phyloP scores from a whole-genome alignment of 2,797 vertebrate species.

The Fratercula arctica region DNA sequence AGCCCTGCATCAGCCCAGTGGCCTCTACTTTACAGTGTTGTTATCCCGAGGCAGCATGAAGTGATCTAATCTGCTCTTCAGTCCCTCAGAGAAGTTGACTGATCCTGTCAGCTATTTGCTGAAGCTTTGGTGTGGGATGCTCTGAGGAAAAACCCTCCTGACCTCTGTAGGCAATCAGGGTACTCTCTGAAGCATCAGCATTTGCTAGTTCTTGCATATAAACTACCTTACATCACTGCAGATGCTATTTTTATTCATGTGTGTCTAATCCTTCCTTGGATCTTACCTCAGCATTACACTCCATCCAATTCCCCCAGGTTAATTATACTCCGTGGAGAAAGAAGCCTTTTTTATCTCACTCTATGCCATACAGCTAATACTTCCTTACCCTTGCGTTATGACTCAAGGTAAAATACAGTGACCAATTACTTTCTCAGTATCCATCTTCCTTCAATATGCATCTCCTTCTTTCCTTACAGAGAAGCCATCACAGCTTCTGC shows the following conservation, averaged over 20 bases:
- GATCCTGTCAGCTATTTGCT: background rate
- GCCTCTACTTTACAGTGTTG: background rate
- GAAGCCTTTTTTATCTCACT: background rate
- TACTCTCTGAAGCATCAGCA: conserved; percentile 28
- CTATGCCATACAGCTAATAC: background rate
- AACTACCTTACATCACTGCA: conserved; percentile 35
- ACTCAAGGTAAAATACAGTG: background rate
- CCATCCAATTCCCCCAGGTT: background rate
- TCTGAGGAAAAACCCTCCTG: conserved; percentile 1
- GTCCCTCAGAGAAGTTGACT: background rate
- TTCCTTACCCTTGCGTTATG: background rate
- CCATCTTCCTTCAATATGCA: background rate
- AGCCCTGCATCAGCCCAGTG: background rate
- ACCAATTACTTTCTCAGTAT: background rate
- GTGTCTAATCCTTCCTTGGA: conserved; percentile 50
- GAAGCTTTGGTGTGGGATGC: background rate
- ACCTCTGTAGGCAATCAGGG: conserved; percentile 16
- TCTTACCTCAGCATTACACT: conserved; percentile 59
- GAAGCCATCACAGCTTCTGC: background rate
- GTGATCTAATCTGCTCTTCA: background rate
- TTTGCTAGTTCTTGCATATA: conserved; percentile 49
- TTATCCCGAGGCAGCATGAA: background rate
- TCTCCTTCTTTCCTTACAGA: background rate
- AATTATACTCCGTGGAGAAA: background rate
- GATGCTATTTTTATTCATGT: conserved; percentile 58